Conservation (phyloP, 2,113 vertebrate genomes). For the Brachyhypopomus gauderio region DNA sequence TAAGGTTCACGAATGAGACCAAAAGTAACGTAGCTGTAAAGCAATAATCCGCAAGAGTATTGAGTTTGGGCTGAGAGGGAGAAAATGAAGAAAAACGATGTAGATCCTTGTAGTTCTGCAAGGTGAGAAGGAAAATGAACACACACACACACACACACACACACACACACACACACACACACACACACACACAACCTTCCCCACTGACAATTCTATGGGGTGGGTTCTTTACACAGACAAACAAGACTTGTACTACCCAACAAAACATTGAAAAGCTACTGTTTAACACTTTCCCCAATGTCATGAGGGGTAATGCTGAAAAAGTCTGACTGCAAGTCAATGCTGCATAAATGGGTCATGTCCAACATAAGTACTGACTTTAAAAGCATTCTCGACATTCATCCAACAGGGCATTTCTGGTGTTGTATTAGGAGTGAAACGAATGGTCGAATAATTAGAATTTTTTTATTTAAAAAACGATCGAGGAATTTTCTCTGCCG, state of each 20-base stretch:
- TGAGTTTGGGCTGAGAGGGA: conserved; percentile 38
- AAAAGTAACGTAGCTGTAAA: conserved; percentile 54
- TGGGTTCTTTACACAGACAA: conserved; percentile 57
- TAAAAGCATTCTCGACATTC: background rate
- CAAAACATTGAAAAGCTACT: conserved; percentile 8
- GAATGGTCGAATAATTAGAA: too few relatives aligned
- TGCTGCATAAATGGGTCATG: too few relatives aligned
- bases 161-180: background rate
- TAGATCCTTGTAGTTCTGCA: conserved; percentile 41
- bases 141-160: background rate
- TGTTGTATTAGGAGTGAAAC: background rate
- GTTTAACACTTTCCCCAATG: conserved; percentile 31
- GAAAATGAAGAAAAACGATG: conserved; percentile 33
- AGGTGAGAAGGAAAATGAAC: conserved; percentile 44
- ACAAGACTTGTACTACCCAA: conserved; percentile 28
- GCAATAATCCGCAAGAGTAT: conserved; percentile 59
- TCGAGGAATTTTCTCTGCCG: too few relatives aligned
- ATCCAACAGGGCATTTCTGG: background rate
- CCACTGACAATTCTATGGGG: conserved; percentile 35
- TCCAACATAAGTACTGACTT: background rate
- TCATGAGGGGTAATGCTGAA: background rate
- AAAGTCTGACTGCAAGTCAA: background rate
- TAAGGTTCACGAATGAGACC: conserved; percentile 54
- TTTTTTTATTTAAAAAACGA: too few relatives aligned
- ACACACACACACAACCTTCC: background rate